These are phyloP conservation scores for Zhuqinia jingwanae DNA, from an alignment of 2,888 invertebrate species.

Conservation along the genomic window DNA sequence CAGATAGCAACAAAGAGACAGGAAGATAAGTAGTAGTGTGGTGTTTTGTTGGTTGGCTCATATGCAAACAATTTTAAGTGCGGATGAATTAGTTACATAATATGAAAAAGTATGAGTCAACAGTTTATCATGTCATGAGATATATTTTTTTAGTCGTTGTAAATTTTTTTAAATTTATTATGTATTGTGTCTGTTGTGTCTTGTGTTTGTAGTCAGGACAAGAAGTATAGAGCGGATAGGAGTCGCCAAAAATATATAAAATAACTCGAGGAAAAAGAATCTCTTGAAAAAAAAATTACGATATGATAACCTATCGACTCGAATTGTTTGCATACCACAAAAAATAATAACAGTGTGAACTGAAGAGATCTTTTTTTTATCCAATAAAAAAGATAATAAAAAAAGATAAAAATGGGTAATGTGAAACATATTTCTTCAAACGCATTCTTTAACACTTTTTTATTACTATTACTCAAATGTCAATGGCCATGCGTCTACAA, in stretches of 20 bases:
- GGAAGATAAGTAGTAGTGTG: no score
- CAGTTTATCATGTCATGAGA: conserved; percentile 37
- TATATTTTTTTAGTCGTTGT: conserved; percentile 30
- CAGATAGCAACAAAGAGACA: no score
- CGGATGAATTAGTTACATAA: not conserved
- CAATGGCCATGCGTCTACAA: no score
- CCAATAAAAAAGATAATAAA: no score
- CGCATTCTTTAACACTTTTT: no score
- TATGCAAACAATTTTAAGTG: no score
- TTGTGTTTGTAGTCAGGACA: no score
- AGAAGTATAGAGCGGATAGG: not conserved
- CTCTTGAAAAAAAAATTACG: no score
- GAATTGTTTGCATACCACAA: conserved; percentile 11
- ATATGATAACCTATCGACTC: no score
- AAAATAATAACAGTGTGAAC: not conserved
- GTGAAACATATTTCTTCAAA: not conserved
- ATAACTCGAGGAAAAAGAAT: not conserved
- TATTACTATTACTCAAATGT: not conserved
- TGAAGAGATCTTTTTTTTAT: not conserved
- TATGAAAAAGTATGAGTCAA: not conserved
- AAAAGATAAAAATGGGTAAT: not conserved
- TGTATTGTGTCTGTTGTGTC: conserved; percentile 35
- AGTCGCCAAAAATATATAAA: not conserved
- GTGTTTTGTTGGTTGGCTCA: no score
- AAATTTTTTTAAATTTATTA: no score